Base-by-base conservation (phyloP, 2,113 vertebrate genomes). In the Edolisoma coerulescens region DNA sequence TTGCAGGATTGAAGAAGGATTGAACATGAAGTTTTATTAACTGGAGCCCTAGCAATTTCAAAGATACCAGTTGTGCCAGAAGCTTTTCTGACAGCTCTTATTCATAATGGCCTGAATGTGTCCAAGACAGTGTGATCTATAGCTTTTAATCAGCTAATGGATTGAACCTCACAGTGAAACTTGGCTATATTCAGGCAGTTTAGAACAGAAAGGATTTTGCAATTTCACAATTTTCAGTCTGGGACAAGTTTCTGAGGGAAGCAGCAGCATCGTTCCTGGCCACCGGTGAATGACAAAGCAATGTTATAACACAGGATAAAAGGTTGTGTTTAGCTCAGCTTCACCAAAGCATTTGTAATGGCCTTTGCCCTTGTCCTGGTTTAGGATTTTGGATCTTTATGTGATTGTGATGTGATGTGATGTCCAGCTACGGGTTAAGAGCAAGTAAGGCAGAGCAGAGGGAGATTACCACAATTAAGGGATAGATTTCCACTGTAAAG, bases 61-160 rank as follows among this genome's bases (percentile, higher is more conserved):
- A 95, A 97, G 96, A 90, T 93, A 94, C 81, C 39, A 52, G 94
- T 96, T 86, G 92, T 83, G 60, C 84, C 85, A 53, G 92, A 94
- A 96, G 93, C 88, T 95, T 94, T 96, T 95, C 92, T 96, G 96
- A 97, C 92, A 95, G 90, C 75, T 96, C 84, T 94, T 97, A 94
- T 97, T 96, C 96, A 92, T 96, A 93, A 97, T 93, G 97, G 95
- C n/a, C 27, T 93, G 86, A 95, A 94, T 53, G n/a, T 97, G 96
- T 97, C 86, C 68, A 93, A 93, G 95, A 49, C 87, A 95, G 93
- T 3, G 3, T 97, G 97, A 97, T 97, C 95, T 96, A 93, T 97
- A 96, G 96, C 97, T 98, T 98, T 97, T 98, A 97, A 98, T 98
- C 97, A 97, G 81, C 95, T 97, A 97, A 98, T 97, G 96, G 97